Evolutionary conservation across 2,113 vertebrate species (phyloP).

Genomic region (Atherinomorus stipes): DNA sequence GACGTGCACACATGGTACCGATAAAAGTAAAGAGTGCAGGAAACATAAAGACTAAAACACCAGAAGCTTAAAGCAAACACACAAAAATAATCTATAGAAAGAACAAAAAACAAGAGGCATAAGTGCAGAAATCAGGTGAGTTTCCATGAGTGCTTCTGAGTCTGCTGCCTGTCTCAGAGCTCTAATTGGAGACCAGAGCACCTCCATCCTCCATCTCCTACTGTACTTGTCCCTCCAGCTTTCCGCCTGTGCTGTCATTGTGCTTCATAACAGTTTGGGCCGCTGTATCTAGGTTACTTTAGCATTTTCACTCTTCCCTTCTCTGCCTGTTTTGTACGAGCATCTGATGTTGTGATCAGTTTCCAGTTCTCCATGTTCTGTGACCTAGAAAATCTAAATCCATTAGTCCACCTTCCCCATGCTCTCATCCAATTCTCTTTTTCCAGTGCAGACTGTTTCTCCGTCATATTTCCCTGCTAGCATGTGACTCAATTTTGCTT

Average conservation of each 20-base stretch:
- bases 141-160: slow-evolving; percentile 8
- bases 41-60: slow-evolving; percentile 3
- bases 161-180: slow-evolving; percentile 25
- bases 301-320: not conserved
- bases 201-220: slow-evolving; percentile 32
- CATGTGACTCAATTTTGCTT: slow-evolving; percentile 37
- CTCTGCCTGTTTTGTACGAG: not conserved
- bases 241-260: slow-evolving; percentile 19
- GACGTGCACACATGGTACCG: not conserved
- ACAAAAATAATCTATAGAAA: slow-evolving; percentile 5
- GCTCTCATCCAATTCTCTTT: slow-evolving; percentile 24
- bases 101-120: not conserved
- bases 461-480: slow-evolving; percentile 17
- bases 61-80: not conserved
- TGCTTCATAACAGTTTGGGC: slow-evolving; percentile 36
- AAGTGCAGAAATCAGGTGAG: not conserved
- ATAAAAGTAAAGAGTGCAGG: not conserved
- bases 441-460: slow-evolving; percentile 23
- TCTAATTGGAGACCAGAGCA: slow-evolving; percentile 55
- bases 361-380: slow-evolving; percentile 18
- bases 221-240: slow-evolving; percentile 27
- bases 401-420: slow-evolving; percentile 10
- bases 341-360: slow-evolving; percentile 2
- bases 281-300: slow-evolving; percentile 37
- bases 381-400: slow-evolving; percentile 24